phyloP scores from a whole-genome alignment of 1,140 invertebrate species.

The Cheumatopsyche charites region DNA sequence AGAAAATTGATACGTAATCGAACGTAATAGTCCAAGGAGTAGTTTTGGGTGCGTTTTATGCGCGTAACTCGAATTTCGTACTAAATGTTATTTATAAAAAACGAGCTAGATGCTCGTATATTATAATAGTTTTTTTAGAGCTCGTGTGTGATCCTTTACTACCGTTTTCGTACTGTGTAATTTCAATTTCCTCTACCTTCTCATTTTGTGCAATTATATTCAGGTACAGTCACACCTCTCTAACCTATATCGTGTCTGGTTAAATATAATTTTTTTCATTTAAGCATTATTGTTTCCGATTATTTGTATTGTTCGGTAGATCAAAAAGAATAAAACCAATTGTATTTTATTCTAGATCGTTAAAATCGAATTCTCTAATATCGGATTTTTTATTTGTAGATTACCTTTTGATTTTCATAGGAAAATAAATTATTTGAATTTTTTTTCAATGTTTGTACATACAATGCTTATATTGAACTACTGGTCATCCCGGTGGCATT shows the following conservation, averaged over 20 bases:
- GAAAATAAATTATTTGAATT: too few species aligned
- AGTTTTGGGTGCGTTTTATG: background rate
- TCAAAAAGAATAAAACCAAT: too few species aligned
- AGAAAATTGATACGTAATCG: slow-evolving; percentile 36
- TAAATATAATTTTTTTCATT: too few species aligned
- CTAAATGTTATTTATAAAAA: background rate
- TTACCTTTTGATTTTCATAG: too few species aligned
- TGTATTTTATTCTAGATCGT: too few species aligned
- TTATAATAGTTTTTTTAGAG: background rate
- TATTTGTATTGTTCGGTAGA: too few species aligned
- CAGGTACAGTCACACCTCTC: slow-evolving; percentile 2
- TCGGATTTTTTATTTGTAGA: too few species aligned
- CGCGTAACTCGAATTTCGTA: slow-evolving; percentile 16
- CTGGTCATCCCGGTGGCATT: slow-evolving; percentile 1
- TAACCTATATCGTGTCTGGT: too few species aligned
- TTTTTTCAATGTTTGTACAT: too few species aligned
- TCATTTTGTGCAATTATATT: slow-evolving; percentile 21
- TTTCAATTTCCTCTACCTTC: slow-evolving; percentile 9
- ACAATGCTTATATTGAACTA: background rate
- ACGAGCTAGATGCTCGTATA: background rate
- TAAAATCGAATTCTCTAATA: too few species aligned
- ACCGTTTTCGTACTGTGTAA: slow-evolving; percentile 13
- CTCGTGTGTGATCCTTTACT: slow-evolving; percentile 3
- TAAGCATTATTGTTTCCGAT: too few species aligned
- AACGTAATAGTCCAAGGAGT: slow-evolving; percentile 28